A percentile compares a stretch with the other conserved stretches of the same genome.
Evolutionary conservation across 2,888 invertebrate genomes (phyloP).

Genomic region (Dendrolimus houi): DNA sequence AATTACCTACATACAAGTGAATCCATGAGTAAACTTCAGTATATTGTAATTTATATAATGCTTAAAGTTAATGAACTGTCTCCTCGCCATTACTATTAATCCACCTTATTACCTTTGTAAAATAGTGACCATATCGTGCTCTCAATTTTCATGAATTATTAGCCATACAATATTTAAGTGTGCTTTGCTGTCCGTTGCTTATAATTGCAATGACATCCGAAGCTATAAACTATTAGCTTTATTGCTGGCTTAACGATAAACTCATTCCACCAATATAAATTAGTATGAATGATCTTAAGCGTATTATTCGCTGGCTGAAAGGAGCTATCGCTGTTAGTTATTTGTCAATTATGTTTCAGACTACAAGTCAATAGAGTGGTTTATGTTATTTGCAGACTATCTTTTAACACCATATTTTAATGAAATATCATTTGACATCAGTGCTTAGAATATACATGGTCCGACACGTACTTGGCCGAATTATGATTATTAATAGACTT

Average conservation of each 20-base stretch:
- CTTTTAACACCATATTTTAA: too few species aligned
- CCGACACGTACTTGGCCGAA: too few species aligned
- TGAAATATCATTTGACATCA: too few species aligned
- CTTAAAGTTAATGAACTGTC: not conserved
- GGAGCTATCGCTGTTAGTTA: too few species aligned
- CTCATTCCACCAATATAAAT: slow-evolving; percentile 15
- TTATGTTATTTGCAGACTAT: too few species aligned
- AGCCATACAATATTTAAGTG: not conserved
- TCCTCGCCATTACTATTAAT: not conserved
- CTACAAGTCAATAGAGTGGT: too few species aligned
- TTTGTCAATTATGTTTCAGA: too few species aligned
- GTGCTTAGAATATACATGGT: too few species aligned
- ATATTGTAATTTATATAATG: not conserved
- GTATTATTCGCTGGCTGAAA: not conserved
- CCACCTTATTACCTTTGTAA: slow-evolving; percentile 8
- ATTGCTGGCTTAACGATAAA: slow-evolving; percentile 21
- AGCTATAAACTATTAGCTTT: not conserved
- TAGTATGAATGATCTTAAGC: slow-evolving; percentile 18
- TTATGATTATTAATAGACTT: too few species aligned
- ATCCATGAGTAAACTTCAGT: too few species aligned
- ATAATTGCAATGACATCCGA: not conserved
- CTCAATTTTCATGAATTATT: not conserved
- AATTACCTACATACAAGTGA: too few species aligned
- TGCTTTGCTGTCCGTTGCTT: not conserved
- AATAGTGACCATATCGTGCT: not conserved